Base-by-base conservation (phyloP, 1,140 invertebrate genomes). In the Nasonia giraulti region DNA sequence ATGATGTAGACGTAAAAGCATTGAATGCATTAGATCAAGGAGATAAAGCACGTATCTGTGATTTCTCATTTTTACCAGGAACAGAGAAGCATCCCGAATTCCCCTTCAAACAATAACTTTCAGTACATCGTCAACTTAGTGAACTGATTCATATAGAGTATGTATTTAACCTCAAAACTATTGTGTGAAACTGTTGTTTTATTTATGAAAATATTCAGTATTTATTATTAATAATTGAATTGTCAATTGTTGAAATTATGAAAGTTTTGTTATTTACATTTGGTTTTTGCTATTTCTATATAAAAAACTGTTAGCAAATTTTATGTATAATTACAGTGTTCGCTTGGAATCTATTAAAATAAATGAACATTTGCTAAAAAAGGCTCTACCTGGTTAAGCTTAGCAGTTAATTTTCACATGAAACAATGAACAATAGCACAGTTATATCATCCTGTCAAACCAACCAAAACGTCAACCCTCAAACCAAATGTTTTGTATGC, bases 71-170 rank as follows among this genome's bases (percentile, higher is more conserved):
- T 85, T 93, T 93, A 0, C 86, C 86, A 12, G 91, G 92, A 68
- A 62, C 96, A 66, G 90, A 94, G 33, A 94, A 93, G 33, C 96
- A 96, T 91, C 96, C 96, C 0, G 90, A 93, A 87, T 93, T 86
- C 87, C 92, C 92, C 8, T 93, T 93, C 50, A 87, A 88, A 89
- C 17, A 83, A 31, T 71, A 71, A 71, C 23, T 31, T 71, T 71
- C 12, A 14, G 2, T 27, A 27, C 27, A 27, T 27, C 27, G 27
- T 50, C 12, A 10, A 47, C 12, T 47, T 47, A 8, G 5, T 6
- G 0, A 50, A 50, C 14, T 50, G 10, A 2, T 50, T 50, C 47
- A 14, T 50, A 50, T 44, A 0, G 47, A 14, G 1, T 4, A 62
- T 14, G 2, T 71, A 27, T 6, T 71, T 71, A 71, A 71, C 68